These are phyloP conservation scores for Neopelma chrysocephalum DNA, from an alignment of 2,797 vertebrate species.

Conservation along the genomic window DNA sequence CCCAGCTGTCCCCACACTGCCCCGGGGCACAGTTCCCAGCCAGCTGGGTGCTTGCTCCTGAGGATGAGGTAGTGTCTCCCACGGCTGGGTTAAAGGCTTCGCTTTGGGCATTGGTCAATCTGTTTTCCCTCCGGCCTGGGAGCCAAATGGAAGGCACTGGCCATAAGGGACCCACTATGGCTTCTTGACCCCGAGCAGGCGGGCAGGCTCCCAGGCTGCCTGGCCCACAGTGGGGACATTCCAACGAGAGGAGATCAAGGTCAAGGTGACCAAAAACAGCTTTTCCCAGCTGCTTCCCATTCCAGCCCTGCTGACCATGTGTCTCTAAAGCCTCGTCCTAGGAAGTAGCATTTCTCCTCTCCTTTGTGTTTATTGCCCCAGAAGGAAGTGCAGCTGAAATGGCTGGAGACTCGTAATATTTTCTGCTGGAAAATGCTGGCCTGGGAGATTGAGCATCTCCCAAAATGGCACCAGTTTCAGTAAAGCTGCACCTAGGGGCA, in stretches of 20 bases:
- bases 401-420: not conserved
- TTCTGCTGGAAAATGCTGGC: not conserved
- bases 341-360: not conserved
- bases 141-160: constrained; percentile 3
- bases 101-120: constrained; percentile 7
- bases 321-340: not conserved
- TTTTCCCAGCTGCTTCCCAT: not conserved
- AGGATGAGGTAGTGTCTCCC: constrained; percentile 49
- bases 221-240: not conserved
- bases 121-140: not conserved
- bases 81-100: constrained; percentile 45
- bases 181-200: not conserved
- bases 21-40: not conserved
- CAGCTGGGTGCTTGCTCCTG: not conserved
- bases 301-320: not conserved
- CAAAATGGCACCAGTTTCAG: not conserved
- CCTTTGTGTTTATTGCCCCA: not conserved
- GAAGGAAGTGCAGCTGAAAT: not conserved
- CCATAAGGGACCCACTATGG: not conserved
- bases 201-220: not conserved
- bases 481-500: not conserved
- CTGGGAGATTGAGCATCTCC: not conserved
- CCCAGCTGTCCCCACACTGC: not conserved
- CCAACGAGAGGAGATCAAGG: not conserved
- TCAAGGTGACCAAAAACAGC: not conserved